Conservation (phyloP, 1,140 invertebrate genomes). For the Metaphire vulgaris region DNA sequence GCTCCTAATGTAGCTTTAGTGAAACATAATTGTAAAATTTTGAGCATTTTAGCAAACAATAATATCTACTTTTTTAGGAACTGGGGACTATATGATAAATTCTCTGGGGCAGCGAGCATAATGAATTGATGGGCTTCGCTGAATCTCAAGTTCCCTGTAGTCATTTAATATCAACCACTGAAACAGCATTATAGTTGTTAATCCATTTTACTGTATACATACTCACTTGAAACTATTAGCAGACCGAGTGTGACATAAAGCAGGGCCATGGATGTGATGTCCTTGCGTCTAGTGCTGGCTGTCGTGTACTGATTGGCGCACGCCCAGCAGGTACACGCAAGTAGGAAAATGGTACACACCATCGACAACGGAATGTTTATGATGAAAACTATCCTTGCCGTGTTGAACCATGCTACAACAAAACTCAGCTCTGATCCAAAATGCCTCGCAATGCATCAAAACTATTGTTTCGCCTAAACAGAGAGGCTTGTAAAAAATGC, state of each 20-base stretch:
- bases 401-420: constrained; percentile 13
- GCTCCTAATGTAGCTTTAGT: no score
- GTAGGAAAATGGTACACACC: background rate
- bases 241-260: background rate
- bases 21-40: no score
- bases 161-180: no score
- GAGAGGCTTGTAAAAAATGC: background rate
- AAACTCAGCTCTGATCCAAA: background rate
- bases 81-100: no score
- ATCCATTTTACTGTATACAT: no score
- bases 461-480: background rate
- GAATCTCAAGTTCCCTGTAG: no score
- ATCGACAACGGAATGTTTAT: constrained; percentile 2
- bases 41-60: no score
- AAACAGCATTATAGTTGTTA: no score
- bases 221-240: constrained; percentile 11
- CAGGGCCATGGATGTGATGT: background rate
- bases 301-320: background rate
- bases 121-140: no score
- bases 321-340: constrained; percentile 15
- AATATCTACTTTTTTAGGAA: no score
- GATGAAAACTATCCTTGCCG: background rate
- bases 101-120: no score
- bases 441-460: background rate
- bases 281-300: background rate